Base-by-base conservation (phyloP, 2,888 invertebrate species). In the Himalopsyche anomala region DNA sequence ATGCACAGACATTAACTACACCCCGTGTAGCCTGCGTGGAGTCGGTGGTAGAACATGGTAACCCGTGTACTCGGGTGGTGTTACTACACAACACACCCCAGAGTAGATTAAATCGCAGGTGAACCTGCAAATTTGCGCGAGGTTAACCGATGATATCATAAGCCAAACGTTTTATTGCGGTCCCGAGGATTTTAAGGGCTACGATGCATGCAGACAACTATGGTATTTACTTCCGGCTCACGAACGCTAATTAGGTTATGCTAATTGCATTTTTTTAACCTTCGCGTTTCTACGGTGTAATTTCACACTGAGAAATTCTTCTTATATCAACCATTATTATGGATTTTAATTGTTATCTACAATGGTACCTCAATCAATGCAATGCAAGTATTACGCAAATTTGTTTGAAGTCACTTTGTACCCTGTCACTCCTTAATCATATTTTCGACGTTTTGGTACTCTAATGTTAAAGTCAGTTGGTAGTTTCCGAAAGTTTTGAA, bases 41-140 rank as follows among this genome's bases (percentile, higher is more conserved):
- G 62, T 19, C 62, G 28, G 62, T 15, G n/a, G 62, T 62, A 19
- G 62, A 19, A 19, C 19, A 19, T 62, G 28, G 62, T 51, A 15
- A 15, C 51, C 51, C 51, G 19, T n/a, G 62, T 62, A 62, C 19
- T 62, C 11, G 19, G 8, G n/a, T 11, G 62, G 19, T 62, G 4
- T 5, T 62, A 62, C 19, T 62, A 62, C 17, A 40, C 28, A 81
- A 40, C 45, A 28, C 45, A 9, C 81, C 81, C 38, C 81, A 5
- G 12, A 28, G 45, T 83, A 83, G 83, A 83, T 83, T 83, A 83
- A 83, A 83, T 83, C 83, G 83, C 83, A 38, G 83, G 69, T 62
- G 56, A 40, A 82, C 82, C 82, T 82, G 82, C 42, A 83, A 56
- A 83, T 69, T 83, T 56, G 83, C 28, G 19, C 45, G 82, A n/a